Evolutionary conservation across 2,113 vertebrate species (phyloP), one percentile per base, ranked within the genome.

Genomic region (Forbesichthys papilliferus): DNA sequence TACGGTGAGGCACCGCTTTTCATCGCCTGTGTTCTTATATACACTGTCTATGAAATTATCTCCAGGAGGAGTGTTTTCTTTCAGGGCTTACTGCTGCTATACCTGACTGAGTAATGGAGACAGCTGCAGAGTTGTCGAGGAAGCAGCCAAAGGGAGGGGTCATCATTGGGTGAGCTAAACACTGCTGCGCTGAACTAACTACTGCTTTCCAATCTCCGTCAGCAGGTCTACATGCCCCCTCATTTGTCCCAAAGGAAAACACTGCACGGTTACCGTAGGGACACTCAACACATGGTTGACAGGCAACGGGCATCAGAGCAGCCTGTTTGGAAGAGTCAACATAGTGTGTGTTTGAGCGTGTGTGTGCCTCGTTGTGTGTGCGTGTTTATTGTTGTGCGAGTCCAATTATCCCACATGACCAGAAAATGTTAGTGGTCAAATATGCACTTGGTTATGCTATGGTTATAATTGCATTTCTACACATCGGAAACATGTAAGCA

Each of bases 91-190:
- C 72, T 83, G 82, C 78, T 69, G 81, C 80, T 84, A 0, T 16
- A 57, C 80, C 77, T 74, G 84, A 78, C 83, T 87, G 89, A 88
- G 70, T 67, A 71, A 73, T 69, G 49, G 69, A 78, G 84, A 89
- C 89, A 91, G 88, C 84, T 89, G 88, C 85, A 85, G 46, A 55
- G 66, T 68, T 27, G 16, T 9, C 72, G 83, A 87, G 27, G 27
- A 27, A 27, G 27, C 27, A 27, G 85, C 85, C 87, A 91, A 83
- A 69, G 75, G 48, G 61, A 73, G 74, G 72, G 79, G 73, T 84
- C 84, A 80, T 87, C 80, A 86, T 75, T 66, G 69, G 27, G 80
- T 80, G 71, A 75, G 77, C 72, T 81, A 46, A 66, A 66, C 53
- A 71, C 76, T 52, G 74, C 64, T 49, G 11, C 71, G 78, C 60